Evolutionary conservation across 2,113 vertebrate species (phyloP).

Genomic region (Melanostigma gelatinosum): DNA sequence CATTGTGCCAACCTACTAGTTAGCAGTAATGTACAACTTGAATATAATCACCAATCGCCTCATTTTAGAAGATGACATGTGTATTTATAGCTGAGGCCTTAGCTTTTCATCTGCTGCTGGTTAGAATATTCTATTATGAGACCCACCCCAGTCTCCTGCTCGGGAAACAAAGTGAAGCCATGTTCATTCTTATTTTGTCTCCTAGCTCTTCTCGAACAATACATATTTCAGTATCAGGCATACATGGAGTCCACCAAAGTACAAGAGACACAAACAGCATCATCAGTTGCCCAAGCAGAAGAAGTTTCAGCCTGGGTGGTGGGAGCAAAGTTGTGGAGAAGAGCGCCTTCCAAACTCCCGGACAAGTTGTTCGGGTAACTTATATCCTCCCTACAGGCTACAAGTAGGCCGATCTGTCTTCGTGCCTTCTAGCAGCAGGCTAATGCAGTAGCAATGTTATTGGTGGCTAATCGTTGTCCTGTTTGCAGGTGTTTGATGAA

Average conservation of each 20-base stretch:
- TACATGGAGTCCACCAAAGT: not conserved
- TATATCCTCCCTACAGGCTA: not conserved
- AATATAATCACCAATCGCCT: not conserved
- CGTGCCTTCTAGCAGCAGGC: not conserved
- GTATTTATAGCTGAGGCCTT: too few species aligned
- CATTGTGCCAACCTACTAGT: not conserved
- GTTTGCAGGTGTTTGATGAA: conserved; percentile 87
- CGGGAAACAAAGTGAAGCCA: not conserved
- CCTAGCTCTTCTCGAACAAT: conserved; percentile 26
- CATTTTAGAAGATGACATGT: not conserved
- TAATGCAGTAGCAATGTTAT: not conserved
- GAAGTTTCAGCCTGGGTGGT: conserved; percentile 18
- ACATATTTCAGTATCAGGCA: not conserved
- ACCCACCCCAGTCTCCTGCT: too few species aligned
- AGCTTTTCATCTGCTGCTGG: not conserved
- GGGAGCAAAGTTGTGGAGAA: conserved; percentile 55
- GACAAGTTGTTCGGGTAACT: conserved; percentile 46
- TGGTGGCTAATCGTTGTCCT: not conserved
- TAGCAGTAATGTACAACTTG: not conserved
- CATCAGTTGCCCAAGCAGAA: conserved; percentile 4
- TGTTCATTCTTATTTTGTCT: not conserved
- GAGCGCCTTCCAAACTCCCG: conserved; percentile 15
- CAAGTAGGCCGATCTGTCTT: too few species aligned
- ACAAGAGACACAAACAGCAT: conserved; percentile 14
- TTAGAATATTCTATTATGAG: not conserved